Base-by-base conservation (phyloP, 2,113 vertebrate genomes). In the Vireo altiloquus region DNA sequence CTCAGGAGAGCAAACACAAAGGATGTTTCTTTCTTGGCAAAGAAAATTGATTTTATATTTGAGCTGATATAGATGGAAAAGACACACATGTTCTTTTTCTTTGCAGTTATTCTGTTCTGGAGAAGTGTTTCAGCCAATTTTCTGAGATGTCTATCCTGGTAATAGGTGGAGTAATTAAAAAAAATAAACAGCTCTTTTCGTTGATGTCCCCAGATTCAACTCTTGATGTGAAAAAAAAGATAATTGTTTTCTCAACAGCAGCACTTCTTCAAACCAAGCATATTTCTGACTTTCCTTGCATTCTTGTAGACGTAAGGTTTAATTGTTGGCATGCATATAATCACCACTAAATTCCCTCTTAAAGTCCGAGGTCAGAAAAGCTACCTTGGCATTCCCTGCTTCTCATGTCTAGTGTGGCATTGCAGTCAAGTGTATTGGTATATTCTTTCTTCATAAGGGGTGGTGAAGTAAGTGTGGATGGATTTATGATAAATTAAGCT, bases 31-130 rank as follows among this genome's bases (percentile, higher is more conserved):
- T 40, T 63, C 68, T 78, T 78, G 60, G 54, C 71, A 81, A 78
- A 83, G 78, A 85, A 95, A 91, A 74, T 44, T 40, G 7, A 77
- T 85, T 77, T 86, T 70, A 23, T 93, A 33, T 91, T 88, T 94
- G 33, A 94, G 42, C 49, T 91, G 50, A 79, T 89, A 79, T 22
- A 63, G 33, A 10, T 42, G 30, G 53, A 65, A 76, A 75, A 89
- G 13, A 46, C 23, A 61, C 19, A 56, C 25, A 0, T 35, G 16
- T 82, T 61, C 23, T 50, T 82, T 60, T 75, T 46, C 46, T 74
- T 77, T 59, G 37, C 46, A 61, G 28, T 77, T 80, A 25, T 12
- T 61, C 54, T 70, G 0, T 90, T 50, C 56, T 77, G 39, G 35
- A 77, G 60, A 82, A 82, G 6, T 9, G 13, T 64, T 65, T 71